These are phyloP conservation scores for Cirrhinus mrigala DNA, from an alignment of 2,797 vertebrate genomes.

Conservation along the genomic window DNA sequence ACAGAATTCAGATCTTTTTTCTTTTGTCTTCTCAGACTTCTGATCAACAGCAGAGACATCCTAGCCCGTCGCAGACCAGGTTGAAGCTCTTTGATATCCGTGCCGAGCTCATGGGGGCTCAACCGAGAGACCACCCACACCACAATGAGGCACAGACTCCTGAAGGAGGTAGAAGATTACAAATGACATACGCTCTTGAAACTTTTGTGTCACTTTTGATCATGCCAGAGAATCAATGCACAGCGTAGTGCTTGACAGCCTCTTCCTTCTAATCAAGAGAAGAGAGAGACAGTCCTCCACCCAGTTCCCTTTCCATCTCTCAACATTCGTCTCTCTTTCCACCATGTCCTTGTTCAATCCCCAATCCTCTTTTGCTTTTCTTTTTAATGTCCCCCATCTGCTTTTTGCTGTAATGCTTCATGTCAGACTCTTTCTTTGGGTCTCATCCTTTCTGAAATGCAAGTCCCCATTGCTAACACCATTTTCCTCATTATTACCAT, in stretches of 20 bases:
- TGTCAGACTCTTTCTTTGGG: slow-evolving; percentile 23
- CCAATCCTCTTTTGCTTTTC: slow-evolving; percentile 39
- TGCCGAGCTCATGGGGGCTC: slow-evolving; percentile 44
- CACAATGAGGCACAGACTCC: slow-evolving; percentile 49
- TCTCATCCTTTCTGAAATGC: slow-evolving; percentile 30
- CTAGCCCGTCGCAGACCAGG: slow-evolving; percentile 36
- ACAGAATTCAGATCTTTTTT: neutral
- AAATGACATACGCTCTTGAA: slow-evolving; percentile 46
- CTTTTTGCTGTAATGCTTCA: slow-evolving; percentile 33
- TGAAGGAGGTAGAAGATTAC: slow-evolving; percentile 47
- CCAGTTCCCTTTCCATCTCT: slow-evolving; percentile 22
- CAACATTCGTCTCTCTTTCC: slow-evolving; percentile 20
- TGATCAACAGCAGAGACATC: slow-evolving; percentile 30
- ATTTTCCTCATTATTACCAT: slow-evolving; percentile 34
- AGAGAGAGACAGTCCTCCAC: slow-evolving; percentile 43
- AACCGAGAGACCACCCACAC: slow-evolving; percentile 57
- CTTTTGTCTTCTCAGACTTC: slow-evolving; percentile 32
- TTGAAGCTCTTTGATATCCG: slow-evolving; percentile 50
- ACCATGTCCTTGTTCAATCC: slow-evolving; percentile 36
- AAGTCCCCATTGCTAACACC: slow-evolving; percentile 23
- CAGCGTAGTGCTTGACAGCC: slow-evolving; percentile 40
- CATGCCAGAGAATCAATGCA: slow-evolving; percentile 57
- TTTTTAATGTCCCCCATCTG: slow-evolving; percentile 44
- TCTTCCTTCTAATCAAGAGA: slow-evolving; percentile 59
- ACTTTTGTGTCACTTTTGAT: slow-evolving; percentile 61